phyloP scores from a whole-genome alignment of 64 coral and sea anemone species.

The Montipora cactus region DNA sequence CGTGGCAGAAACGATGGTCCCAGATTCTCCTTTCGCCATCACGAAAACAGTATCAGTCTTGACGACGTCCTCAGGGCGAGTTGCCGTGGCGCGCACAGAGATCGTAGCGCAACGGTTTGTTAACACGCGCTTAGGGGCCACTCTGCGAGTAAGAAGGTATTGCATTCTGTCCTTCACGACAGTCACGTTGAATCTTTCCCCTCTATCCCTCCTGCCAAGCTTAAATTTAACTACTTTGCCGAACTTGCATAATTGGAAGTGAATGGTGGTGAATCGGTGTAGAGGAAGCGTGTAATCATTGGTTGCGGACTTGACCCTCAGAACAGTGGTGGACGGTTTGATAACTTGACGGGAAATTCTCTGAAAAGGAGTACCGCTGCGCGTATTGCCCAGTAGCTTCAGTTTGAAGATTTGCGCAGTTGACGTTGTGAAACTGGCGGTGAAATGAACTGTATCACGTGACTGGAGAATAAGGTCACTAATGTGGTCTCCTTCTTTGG shows the following conservation, averaged over 20 bases:
- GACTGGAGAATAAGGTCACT: constrained; percentile 45
- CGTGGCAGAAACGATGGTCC: not conserved
- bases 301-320: constrained; percentile 36
- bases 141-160: not conserved
- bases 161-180: constrained; percentile 30
- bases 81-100: not conserved
- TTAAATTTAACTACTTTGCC: not conserved
- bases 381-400: constrained; percentile 64
- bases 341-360: constrained; percentile 75
- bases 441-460: constrained; percentile 50
- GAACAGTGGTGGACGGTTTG: constrained; percentile 33
- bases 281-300: constrained; percentile 78
- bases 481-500: constrained; percentile 51
- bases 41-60: constrained; percentile 7
- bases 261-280: constrained; percentile 28
- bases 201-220: not conserved
- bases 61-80: not conserved
- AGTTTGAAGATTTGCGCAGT: constrained; percentile 37
- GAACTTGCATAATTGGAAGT: constrained; percentile 49
- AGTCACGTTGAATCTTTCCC: not conserved
- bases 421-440: constrained; percentile 50
- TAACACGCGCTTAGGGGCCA: not conserved
- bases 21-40: not conserved
- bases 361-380: constrained; percentile 56
- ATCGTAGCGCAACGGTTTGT: constrained; percentile 4